Evolutionary conservation across 2,797 vertebrate species (phyloP).

Genomic region (Galaxias olidus): DNA sequence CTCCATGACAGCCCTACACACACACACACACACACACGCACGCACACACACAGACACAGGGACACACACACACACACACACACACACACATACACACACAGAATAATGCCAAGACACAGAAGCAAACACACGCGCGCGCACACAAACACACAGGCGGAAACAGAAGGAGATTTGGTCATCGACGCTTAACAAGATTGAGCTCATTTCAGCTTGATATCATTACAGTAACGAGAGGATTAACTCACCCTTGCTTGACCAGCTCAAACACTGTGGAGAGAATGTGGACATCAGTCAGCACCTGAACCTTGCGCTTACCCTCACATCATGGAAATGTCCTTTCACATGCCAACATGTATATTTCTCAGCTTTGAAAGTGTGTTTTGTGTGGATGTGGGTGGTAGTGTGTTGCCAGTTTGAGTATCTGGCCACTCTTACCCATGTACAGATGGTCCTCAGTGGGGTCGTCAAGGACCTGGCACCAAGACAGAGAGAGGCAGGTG

Average conservation of each 20-base stretch:
- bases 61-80: conserved; percentile 11
- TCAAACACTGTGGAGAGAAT: conserved; percentile 88
- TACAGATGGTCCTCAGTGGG: conserved; percentile 98
- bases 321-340: background rate
- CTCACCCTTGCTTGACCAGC: conserved; percentile 97
- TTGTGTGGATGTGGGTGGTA: conserved; percentile 12
- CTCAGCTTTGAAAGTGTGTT: background rate
- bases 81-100: conserved; percentile 33
- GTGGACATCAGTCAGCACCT: conserved; percentile 41
- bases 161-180: conserved; percentile 33
- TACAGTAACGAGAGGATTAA: conserved; percentile 40
- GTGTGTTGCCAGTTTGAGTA: conserved; percentile 19
- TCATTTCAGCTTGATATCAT: conserved; percentile 26
- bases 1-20: conserved; percentile 93
- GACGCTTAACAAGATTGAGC: conserved; percentile 43
- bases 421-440: conserved; percentile 86
- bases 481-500: conserved; percentile 50
- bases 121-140: conserved; percentile 6
- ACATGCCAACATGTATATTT: background rate
- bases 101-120: background rate
- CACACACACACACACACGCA: conserved; percentile 23
- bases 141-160: conserved; percentile 4
- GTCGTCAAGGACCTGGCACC: conserved; percentile 93
- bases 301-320: background rate
- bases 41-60: conserved; percentile 4